A percentile compares a stretch with the other conserved stretches of the same genome.
Evolutionary conservation across 2,113 vertebrate genomes (phyloP).

Genomic region (Forbesichthys papilliferus): DNA sequence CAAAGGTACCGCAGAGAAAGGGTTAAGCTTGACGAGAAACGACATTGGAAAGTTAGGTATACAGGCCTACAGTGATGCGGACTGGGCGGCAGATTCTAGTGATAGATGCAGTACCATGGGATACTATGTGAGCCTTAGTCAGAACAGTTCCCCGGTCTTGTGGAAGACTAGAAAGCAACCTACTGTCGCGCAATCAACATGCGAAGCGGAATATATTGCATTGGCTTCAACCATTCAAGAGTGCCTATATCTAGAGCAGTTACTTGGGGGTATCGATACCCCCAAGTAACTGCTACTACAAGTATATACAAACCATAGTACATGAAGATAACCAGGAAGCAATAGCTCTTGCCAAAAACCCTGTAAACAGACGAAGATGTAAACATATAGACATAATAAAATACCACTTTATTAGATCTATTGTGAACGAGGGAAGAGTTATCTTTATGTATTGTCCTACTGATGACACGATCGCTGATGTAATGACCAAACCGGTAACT

Average conservation of each 20-base stretch:
- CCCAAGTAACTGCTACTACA: too few species aligned
- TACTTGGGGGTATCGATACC: neutral
- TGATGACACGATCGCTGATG: neutral
- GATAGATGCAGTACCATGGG: neutral
- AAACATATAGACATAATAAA: conserved; percentile 8
- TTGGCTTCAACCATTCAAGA: conserved; percentile 2
- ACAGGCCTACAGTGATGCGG: conserved; percentile 1
- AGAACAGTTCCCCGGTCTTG: neutral
- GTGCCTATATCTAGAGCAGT: conserved; percentile 1
- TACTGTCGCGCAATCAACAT: neutral
- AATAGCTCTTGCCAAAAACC: neutral
- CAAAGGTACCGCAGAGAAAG: neutral
- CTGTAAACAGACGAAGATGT: neutral
- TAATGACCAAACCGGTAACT: too few species aligned
- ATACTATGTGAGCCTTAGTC: neutral
- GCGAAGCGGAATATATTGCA: neutral
- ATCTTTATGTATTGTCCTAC: neutral
- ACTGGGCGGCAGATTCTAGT: neutral
- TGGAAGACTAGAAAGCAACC: neutral
- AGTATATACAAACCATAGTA: conserved; percentile 1
- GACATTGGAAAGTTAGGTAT: neutral
- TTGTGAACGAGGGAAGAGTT: neutral
- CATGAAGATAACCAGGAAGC: conserved; percentile 1
- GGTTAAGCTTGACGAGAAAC: neutral
- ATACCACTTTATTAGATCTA: neutral